Evolutionary conservation across 2,797 vertebrate species (phyloP).

Genomic region (Sebastes hubbsi): DNA sequence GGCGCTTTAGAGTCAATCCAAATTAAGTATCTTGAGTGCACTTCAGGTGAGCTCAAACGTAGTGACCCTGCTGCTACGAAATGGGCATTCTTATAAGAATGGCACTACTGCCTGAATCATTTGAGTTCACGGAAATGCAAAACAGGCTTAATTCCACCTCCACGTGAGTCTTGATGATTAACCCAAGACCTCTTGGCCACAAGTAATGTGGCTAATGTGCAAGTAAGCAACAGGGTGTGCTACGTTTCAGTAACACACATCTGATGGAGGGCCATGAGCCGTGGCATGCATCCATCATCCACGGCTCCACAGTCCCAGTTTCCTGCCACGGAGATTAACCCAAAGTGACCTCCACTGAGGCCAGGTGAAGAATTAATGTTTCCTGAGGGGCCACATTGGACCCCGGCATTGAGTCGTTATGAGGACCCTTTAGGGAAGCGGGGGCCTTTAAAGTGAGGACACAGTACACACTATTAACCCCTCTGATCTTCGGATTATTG

Average conservation of each 20-base stretch:
- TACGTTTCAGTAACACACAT: slow-evolving; percentile 10
- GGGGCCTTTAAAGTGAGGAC: slow-evolving; percentile 30
- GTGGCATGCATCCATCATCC: slow-evolving; percentile 47
- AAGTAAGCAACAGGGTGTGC: slow-evolving; percentile 1
- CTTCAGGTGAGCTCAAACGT: slow-evolving; percentile 16
- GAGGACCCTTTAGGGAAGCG: slow-evolving; percentile 35
- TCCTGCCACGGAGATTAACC: slow-evolving; percentile 53
- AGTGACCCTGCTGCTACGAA: slow-evolving; percentile 31
- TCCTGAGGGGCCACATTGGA: slow-evolving; percentile 33
- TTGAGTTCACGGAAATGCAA: slow-evolving; percentile 20
- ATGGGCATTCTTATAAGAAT: neutral
- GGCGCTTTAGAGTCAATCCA: slow-evolving; percentile 19
- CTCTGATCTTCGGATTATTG: slow-evolving; percentile 51
- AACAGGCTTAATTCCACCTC: neutral
- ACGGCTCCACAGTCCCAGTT: neutral
- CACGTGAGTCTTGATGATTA: neutral
- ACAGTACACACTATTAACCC: slow-evolving; percentile 74
- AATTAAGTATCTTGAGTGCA: slow-evolving; percentile 30
- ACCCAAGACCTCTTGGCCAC: neutral
- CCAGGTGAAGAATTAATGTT: slow-evolving; percentile 50
- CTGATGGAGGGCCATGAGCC: slow-evolving; percentile 8
- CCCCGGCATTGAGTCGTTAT: slow-evolving; percentile 1
- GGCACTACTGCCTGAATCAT: neutral
- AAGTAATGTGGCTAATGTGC: neutral
- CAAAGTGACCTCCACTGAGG: slow-evolving; percentile 22